These are phyloP conservation scores for Latheticus oryzae DNA, from an alignment of 2,888 invertebrate species.

Conservation along the genomic window DNA sequence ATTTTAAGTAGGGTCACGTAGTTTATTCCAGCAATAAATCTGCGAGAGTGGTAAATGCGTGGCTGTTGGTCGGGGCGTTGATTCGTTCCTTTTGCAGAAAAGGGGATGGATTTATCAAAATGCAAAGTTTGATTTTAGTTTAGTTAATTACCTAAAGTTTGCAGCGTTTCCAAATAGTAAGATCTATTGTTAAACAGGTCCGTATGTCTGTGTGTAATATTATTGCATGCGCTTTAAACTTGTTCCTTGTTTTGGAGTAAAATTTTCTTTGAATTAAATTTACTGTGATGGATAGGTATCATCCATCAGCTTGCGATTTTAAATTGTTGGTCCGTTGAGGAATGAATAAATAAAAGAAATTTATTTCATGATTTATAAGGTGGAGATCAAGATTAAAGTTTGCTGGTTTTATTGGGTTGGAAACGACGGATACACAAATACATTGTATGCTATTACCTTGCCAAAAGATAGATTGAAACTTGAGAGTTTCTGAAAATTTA, in stretches of 20 bases:
- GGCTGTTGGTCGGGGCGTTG: slow-evolving; percentile 18
- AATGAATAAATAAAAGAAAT: slow-evolving; percentile 29
- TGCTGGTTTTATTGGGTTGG: slow-evolving; percentile 1
- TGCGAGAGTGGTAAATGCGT: slow-evolving; percentile 36
- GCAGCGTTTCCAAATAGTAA: slow-evolving; percentile 25
- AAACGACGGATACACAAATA: slow-evolving; percentile 11
- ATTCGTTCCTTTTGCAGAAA: slow-evolving; percentile 27
- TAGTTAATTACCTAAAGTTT: slow-evolving; percentile 36
- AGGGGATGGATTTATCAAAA: slow-evolving; percentile 34
- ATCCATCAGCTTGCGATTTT: slow-evolving; percentile 28
- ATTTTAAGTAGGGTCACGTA: slow-evolving; percentile 39
- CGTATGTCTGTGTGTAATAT: slow-evolving; percentile 35
- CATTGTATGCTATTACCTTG: slow-evolving; percentile 15
- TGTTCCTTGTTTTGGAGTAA: too few species aligned
- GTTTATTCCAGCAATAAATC: slow-evolving; percentile 38
- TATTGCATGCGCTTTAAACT: slow-evolving; percentile 29
- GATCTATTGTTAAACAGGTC: slow-evolving; percentile 37
- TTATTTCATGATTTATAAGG: slow-evolving; percentile 25
- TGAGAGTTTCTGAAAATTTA: slow-evolving; percentile 24
- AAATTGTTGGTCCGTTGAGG: slow-evolving; percentile 22
- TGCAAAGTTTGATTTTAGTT: slow-evolving; percentile 33
- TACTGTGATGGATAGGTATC: slow-evolving; percentile 22
- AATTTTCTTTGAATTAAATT: too few species aligned
- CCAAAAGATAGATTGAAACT: slow-evolving; percentile 25
- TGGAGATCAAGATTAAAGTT: slow-evolving; percentile 13